These are phyloP conservation scores for Mugil cephalus DNA, from an alignment of 2,113 vertebrate species.

Conservation along the genomic window DNA sequence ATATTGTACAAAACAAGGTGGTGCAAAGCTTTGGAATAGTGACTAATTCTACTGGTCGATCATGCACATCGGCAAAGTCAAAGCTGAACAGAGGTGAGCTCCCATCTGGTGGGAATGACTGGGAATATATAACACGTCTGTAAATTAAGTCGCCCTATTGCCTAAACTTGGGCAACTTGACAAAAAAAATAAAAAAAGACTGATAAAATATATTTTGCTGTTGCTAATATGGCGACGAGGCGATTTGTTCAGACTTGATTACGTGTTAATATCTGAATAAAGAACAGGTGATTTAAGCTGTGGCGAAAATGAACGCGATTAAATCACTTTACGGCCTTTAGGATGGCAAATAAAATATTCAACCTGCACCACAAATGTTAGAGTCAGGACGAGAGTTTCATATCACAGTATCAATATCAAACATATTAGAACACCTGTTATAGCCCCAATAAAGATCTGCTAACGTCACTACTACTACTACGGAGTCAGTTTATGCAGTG, in stretches of 20 bases:
- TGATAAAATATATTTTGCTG: background rate
- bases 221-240: background rate
- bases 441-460: background rate
- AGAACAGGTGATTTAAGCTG: background rate
- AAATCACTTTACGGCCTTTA: background rate
- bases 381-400: background rate
- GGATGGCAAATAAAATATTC: background rate
- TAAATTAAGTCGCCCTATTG: background rate
- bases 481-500: constrained; percentile 7
- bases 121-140: background rate
- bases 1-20: background rate
- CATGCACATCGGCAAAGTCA: constrained; percentile 7
- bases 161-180: constrained; percentile 1
- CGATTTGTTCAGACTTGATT: constrained; percentile 17
- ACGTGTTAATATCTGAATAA: background rate
- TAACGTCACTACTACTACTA: background rate
- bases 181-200: background rate
- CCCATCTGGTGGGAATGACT: background rate
- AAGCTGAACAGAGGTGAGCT: constrained; percentile 2
- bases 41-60: background rate
- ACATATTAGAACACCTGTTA: background rate
- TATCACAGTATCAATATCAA: constrained; percentile 5
- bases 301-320: background rate
- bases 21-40: background rate
- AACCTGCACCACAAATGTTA: constrained; percentile 16